Conservation (phyloP, 2,888 invertebrate species). For the Seira sanloemensis region DNA sequence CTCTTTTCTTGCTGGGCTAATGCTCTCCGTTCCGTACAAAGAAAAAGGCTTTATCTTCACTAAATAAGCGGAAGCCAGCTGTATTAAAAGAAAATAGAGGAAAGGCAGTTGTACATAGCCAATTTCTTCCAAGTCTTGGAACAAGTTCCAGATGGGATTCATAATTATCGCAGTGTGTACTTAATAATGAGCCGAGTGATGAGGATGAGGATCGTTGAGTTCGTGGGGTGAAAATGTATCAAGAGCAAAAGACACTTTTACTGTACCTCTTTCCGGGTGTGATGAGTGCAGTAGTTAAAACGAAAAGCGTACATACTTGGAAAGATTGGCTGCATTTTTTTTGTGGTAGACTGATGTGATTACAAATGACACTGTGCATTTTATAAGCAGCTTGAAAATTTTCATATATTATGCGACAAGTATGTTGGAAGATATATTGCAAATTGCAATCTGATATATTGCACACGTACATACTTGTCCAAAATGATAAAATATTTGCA, state of each 20-base stretch:
- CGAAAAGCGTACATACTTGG: too few species aligned
- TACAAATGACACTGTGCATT: too few species aligned
- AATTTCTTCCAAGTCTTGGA: not conserved
- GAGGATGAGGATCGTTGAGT: not conserved
- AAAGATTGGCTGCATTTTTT: too few species aligned
- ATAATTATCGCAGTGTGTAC: not conserved
- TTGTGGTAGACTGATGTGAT: too few species aligned
- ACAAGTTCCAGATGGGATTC: not conserved
- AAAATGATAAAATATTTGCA: too few species aligned
- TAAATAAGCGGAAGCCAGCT: not conserved
- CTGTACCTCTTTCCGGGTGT: conserved; percentile 1
- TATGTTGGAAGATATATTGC: too few species aligned
- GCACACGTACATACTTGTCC: too few species aligned
- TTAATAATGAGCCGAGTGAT: not conserved
- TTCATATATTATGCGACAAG: too few species aligned
- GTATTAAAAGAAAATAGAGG: not conserved
- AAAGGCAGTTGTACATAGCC: not conserved
- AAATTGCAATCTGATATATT: too few species aligned
- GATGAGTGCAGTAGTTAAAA: too few species aligned
- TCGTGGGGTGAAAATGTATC: not conserved
- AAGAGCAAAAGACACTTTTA: conserved; percentile 1
- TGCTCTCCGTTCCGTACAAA: conserved; percentile 1
- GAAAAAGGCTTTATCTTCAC: not conserved
- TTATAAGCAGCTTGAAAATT: too few species aligned
- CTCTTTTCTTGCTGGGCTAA: not conserved